Evolutionary conservation across 2,888 invertebrate genomes (phyloP), one percentile per base, ranked within the genome.

Genomic region (Nemapogon koenigi): DNA sequence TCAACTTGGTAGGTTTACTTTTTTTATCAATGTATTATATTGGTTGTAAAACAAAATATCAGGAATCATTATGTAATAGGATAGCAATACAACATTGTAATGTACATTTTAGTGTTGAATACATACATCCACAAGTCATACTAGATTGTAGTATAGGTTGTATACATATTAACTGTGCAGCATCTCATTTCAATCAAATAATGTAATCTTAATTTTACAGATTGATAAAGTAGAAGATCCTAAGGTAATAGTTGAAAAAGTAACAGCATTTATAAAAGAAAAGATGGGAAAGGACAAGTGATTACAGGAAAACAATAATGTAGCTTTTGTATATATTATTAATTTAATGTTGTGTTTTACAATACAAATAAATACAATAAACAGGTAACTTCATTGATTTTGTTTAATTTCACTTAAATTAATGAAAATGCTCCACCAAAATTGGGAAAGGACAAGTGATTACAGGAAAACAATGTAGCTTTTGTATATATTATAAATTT

Each of bases 201-300:
- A 35, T 41, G 29, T 33, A 10, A 4, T 39, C 49, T 46, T 51
- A 48, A 46, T 45, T 72, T n/a, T 78, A 40, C 68, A 94, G 92
- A 82, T 94, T 46, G 92, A 93, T 4, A 85, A 87, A 59, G 90
- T 94, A 3, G 93, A 94, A 67, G 90, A 94, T 49, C 95, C 94
- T 3, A 67, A 76, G 42, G 86, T 85, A 49, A 57, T 94, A 50
- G 69, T 87, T 53, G 85, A 87, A 45, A 88, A 86, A 63, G 61
- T 89, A 29, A 87, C 86, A 61, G 83, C 85, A 38, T 87, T 82
- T 59, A 63, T 89, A 15, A 89, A 91, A 46, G 81, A 83, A 43
- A 87, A 91, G 71, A 59, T 73, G 50, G 67, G 59, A 56, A 46
- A 50, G 50, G 29, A 48, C 54, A 51, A 46, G 50, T 48, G 25